Base-by-base conservation (phyloP, 1,140 invertebrate species). In the Panulirus ornatus region DNA sequence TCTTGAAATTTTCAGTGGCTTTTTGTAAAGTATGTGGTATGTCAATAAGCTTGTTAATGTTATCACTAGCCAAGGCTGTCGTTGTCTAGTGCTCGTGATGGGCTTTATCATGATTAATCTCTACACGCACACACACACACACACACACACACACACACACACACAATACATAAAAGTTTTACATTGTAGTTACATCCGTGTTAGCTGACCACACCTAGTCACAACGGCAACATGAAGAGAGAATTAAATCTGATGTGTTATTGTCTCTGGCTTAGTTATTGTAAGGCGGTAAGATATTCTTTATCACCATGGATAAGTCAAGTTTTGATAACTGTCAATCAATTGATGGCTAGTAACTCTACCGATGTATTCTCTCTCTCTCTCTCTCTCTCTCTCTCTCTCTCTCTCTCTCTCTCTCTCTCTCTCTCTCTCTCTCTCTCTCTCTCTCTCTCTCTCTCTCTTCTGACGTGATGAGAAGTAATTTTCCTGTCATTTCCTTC, bases 311-410 rank as follows among this genome's bases (percentile, higher is more conserved):
- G n/a, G n/a, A n/a, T n/a, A n/a, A n/a, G n/a, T n/a, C n/a, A n/a
- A n/a, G n/a, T n/a, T n/a, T n/a, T n/a, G n/a, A n/a, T n/a, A n/a
- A n/a, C n/a, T n/a, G n/a, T n/a, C n/a, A n/a, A n/a, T n/a, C n/a
- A n/a, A n/a, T n/a, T n/a, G n/a, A n/a, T n/a, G n/a, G n/a, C n/a
- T n/a, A n/a, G n/a, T n/a, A n/a, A n/a, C n/a, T n/a, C n/a, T n/a
- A n/a, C n/a, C n/a, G n/a, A n/a, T n/a, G n/a, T n/a, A 11, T 27
- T 19, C 70, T 73, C 51, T 73, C 30, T 73, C 70, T n/a, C 30
- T 73, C 30, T 76, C 30, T 76, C 73, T 76, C 30, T 76, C 73
- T 76, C 30, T 76, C 73, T 76, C 30, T 76, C 73, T 76, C 73
- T 76, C 73, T 76, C 30, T 34, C 30, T 76, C 30, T 76, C 73